Evolutionary conservation across 2,797 vertebrate genomes (phyloP).

Genomic region (Cyprinella venusta): DNA sequence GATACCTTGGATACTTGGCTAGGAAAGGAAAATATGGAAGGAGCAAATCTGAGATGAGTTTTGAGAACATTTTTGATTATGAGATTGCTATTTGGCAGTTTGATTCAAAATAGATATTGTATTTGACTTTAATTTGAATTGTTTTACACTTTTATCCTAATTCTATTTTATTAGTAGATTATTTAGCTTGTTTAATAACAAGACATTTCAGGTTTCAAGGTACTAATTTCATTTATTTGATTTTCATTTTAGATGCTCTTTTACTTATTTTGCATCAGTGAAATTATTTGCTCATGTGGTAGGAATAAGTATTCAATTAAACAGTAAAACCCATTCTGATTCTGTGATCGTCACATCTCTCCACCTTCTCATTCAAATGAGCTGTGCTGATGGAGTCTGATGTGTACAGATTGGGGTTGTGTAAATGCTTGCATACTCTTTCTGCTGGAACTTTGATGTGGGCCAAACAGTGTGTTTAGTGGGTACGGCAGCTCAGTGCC

Average conservation of each 20-base stretch:
- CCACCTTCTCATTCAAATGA: constrained; percentile 27
- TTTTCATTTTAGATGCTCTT: background rate
- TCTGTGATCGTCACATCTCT: constrained; percentile 5
- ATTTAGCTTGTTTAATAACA: background rate
- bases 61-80: constrained; percentile 1
- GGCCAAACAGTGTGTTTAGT: constrained; percentile 62
- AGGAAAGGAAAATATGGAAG: constrained; percentile 21
- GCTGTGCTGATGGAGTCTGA: constrained; percentile 42
- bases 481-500: constrained; percentile 52
- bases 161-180: background rate
- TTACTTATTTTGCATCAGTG: background rate
- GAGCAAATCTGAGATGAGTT: background rate
- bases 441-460: constrained; percentile 68
- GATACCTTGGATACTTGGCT: constrained; percentile 62
- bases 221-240: background rate
- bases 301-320: background rate
- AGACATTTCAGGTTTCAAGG: background rate
- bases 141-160: background rate
- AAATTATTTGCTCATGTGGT: background rate
- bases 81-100: background rate
- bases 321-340: constrained; percentile 2
- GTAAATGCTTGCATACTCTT: constrained; percentile 67
- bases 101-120: background rate
- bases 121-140: background rate
- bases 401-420: constrained; percentile 60